Conservation (phyloP, 2,113 vertebrate genomes). For the Aptenodytes patagonicus region DNA sequence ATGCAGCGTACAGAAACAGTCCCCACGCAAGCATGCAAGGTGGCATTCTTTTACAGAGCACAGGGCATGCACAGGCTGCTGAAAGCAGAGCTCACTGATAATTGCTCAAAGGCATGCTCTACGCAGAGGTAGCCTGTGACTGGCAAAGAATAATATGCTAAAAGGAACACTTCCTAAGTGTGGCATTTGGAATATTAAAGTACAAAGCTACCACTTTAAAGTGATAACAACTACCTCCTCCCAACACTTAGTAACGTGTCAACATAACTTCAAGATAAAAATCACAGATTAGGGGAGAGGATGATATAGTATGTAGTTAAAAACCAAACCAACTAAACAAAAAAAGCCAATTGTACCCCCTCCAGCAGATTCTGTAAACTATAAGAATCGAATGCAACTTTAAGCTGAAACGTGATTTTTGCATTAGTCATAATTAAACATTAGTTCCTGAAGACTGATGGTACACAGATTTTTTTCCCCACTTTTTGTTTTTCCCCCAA, state of each 20-base stretch:
- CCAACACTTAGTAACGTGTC: neutral
- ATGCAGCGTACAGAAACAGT: accelerated
- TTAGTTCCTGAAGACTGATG: neutral
- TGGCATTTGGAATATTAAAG: neutral
- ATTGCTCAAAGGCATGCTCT: neutral
- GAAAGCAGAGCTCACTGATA: neutral
- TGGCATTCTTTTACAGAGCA: neutral
- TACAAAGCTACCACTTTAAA: neutral
- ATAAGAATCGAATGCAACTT: neutral
- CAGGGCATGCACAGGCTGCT: neutral
- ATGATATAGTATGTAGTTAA: neutral
- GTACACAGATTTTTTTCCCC: neutral
- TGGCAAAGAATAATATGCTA: neutral
- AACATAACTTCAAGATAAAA: neutral
- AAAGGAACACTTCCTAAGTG: neutral
- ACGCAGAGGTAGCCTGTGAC: neutral
- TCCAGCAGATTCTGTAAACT: neutral
- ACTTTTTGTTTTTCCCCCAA: neutral
- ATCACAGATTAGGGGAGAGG: neutral
- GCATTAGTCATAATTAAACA: neutral
- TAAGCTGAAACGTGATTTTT: neutral
- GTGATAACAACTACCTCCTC: neutral
- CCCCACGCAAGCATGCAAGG: neutral
- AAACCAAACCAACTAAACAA: neutral
- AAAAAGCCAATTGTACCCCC: neutral